Conservation (phyloP, 2,888 invertebrate genomes). For the Xanthia icteritia region DNA sequence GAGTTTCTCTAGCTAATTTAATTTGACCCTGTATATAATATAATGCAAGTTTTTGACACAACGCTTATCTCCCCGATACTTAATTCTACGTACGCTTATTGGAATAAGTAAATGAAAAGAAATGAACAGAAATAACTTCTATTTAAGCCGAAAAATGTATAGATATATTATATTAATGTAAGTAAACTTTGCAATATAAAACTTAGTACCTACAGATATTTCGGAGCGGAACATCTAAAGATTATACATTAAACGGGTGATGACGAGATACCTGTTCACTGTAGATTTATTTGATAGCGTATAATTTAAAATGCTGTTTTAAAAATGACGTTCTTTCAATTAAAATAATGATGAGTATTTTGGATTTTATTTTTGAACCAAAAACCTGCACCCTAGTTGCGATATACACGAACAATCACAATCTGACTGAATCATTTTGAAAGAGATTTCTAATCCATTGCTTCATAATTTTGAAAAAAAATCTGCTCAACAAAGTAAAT, state of each 20-base stretch:
- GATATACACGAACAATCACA: too few species aligned
- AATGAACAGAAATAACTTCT: background rate
- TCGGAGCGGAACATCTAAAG: slow-evolving; percentile 20
- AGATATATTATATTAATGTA: slow-evolving; percentile 17
- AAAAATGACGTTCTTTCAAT: slow-evolving; percentile 73
- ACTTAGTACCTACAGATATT: background rate
- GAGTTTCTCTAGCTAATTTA: background rate
- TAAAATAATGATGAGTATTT: slow-evolving; percentile 70
- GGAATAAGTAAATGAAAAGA: background rate
- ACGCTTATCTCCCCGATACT: background rate
- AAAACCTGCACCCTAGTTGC: too few species aligned
- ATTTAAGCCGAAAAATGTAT: slow-evolving; percentile 6
- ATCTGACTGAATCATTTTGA: too few species aligned
- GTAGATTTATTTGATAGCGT: slow-evolving; percentile 65
- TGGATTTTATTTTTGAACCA: slow-evolving; percentile 38
- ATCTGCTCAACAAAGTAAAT: too few species aligned
- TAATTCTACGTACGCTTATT: slow-evolving; percentile 7
- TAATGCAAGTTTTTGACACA: background rate
- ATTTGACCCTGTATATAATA: background rate
- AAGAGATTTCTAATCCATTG: too few species aligned
- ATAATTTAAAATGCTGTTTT: slow-evolving; percentile 74
- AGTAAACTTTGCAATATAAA: background rate
- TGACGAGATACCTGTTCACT: slow-evolving; percentile 47
- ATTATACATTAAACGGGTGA: background rate
- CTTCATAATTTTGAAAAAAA: too few species aligned